Percentiles rank a stretch among this genome's conserved stretches.
Conservation (phyloP, 2,888 invertebrate genomes). For the Drosophila paucipuncta region DNA sequence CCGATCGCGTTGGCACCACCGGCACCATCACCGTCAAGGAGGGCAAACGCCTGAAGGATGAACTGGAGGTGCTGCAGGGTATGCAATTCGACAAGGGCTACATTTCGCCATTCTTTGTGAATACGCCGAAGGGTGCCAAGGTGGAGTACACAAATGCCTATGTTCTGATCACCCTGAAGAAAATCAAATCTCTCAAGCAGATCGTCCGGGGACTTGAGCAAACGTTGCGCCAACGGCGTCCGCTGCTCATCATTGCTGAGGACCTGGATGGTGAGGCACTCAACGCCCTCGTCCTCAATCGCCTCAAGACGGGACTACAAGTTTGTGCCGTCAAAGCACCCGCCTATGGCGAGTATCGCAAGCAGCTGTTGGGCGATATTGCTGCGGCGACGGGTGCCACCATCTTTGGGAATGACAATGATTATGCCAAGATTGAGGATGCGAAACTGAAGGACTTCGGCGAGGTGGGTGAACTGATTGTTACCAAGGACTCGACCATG, state of each 20-base stretch:
- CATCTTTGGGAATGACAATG: slow-evolving; percentile 97
- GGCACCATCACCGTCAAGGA: slow-evolving; percentile 99
- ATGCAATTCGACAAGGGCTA: slow-evolving; percentile 99
- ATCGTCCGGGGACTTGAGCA: slow-evolving; percentile 98
- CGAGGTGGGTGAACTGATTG: slow-evolving; percentile 93
- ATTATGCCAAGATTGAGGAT: slow-evolving; percentile 95
- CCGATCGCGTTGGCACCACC: slow-evolving; percentile 98
- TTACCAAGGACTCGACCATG: slow-evolving; percentile 97
- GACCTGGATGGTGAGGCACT: slow-evolving; percentile 98
- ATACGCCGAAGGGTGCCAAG: slow-evolving; percentile 98
- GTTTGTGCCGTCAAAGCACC: slow-evolving; percentile 98
- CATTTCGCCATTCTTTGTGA: slow-evolving; percentile 99
- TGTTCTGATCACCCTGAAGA: slow-evolving; percentile 97
- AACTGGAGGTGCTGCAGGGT: slow-evolving; percentile 98
- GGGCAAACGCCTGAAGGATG: slow-evolving; percentile 98
- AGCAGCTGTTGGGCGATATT: slow-evolving; percentile 96
- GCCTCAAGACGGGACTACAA: slow-evolving; percentile 96
- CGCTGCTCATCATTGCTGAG: slow-evolving; percentile 97
- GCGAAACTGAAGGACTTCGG: slow-evolving; percentile 92
- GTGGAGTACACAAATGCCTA: slow-evolving; percentile 98
- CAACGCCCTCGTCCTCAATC: slow-evolving; percentile 96
- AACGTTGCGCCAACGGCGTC: slow-evolving; percentile 96
- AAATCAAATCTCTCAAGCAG: slow-evolving; percentile 97
- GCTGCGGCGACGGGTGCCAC: slow-evolving; percentile 96
- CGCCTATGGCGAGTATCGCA: slow-evolving; percentile 97